These are phyloP conservation scores for Drosophila suboccidentalis DNA, from an alignment of 2,888 invertebrate species.

Conservation along the genomic window DNA sequence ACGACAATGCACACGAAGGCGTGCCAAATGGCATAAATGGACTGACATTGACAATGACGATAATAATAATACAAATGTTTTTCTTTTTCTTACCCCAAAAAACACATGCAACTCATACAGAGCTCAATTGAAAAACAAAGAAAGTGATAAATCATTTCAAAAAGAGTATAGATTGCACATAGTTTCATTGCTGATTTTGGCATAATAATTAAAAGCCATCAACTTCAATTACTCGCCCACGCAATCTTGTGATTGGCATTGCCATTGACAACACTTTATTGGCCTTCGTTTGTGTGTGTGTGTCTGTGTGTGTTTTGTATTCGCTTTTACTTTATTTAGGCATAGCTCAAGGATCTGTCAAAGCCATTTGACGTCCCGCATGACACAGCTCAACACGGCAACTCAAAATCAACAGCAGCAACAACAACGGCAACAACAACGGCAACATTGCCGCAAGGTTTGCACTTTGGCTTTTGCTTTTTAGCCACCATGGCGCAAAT, in stretches of 20 bases:
- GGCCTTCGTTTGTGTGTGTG: constrained; percentile 37
- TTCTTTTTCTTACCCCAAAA: neutral
- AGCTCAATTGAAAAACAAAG: neutral
- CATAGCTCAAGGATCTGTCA: constrained; percentile 67
- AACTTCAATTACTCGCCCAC: constrained; percentile 19
- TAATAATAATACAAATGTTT: constrained; percentile 1
- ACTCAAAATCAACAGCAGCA: constrained; percentile 14
- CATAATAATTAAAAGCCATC: constrained; percentile 17
- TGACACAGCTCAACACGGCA: constrained; percentile 50
- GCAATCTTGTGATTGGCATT: constrained; percentile 32
- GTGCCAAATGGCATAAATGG: constrained; percentile 58
- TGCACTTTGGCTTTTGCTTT: constrained; percentile 49
- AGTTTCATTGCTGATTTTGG: constrained; percentile 1
- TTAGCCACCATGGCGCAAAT: constrained; percentile 59
- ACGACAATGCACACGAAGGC: constrained; percentile 42
- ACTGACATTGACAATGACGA: constrained; percentile 55
- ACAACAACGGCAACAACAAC: constrained; percentile 3
- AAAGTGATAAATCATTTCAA: constrained; percentile 6
- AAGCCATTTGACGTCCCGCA: constrained; percentile 51
- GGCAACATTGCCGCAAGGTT: constrained; percentile 41
- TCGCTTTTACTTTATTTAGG: constrained; percentile 24
- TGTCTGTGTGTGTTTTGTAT: constrained; percentile 16
- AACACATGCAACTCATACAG: neutral
- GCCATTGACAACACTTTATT: constrained; percentile 55
- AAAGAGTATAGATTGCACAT: neutral